A percentile compares a stretch with the other conserved stretches of the same genome.
Evolutionary conservation across 1,140 invertebrate genomes (phyloP).

Genomic region (Macrotrachela quadricornifera): DNA sequence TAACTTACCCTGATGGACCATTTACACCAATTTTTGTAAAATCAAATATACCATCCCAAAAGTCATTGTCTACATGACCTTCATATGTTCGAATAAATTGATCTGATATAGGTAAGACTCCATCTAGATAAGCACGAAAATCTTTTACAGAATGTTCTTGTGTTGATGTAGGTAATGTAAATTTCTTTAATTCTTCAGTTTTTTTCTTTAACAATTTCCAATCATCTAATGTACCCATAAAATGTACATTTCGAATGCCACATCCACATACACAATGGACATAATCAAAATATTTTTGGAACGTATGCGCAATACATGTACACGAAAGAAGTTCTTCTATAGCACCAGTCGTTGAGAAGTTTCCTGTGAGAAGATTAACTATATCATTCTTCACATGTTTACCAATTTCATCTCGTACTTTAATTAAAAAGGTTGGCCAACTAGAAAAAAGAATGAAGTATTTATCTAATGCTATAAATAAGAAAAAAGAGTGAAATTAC

Average conservation of each 20-base stretch:
- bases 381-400: too few relatives aligned
- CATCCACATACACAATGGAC: neutral
- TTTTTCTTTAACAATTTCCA: constrained; percentile 1
- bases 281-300: constrained; percentile 6
- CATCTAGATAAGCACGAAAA: too few relatives aligned
- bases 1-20: too few relatives aligned
- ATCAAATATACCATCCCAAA: constrained; percentile 4
- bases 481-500: too few relatives aligned
- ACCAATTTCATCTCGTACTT: too few relatives aligned
- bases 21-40: too few relatives aligned
- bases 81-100: constrained; percentile 3
- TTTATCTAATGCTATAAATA: too few relatives aligned
- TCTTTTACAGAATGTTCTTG: too few relatives aligned
- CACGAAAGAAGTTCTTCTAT: neutral
- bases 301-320: neutral
- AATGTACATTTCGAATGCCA: constrained; percentile 6
- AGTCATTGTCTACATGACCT: constrained; percentile 1
- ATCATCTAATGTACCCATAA: neutral
- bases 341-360: constrained; percentile 1
- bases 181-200: neutral
- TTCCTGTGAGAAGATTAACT: neutral
- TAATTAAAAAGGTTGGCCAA: too few relatives aligned
- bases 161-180: too few relatives aligned
- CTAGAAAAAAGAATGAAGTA: too few relatives aligned
- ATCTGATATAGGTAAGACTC: neutral